A percentile compares a stretch with the other conserved stretches of the same genome.
These are phyloP conservation scores for Argyrosomus japonicus DNA, from an alignment of 2,113 vertebrate species.

Conservation along the genomic window DNA sequence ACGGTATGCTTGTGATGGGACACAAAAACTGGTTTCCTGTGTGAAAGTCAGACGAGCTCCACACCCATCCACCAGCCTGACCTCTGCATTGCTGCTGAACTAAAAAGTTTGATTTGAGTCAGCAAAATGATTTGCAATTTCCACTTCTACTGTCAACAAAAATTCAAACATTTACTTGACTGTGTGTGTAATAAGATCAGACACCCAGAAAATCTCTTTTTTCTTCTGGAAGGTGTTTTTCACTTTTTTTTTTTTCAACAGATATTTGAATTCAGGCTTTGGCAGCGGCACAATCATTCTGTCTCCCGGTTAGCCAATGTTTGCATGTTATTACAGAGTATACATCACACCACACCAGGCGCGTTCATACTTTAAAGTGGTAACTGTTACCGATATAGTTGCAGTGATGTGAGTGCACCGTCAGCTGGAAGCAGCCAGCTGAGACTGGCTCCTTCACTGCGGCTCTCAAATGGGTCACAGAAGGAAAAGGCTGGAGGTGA, in stretches of 20 bases:
- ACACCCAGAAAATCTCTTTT: not conserved
- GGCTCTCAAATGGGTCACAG: slow-evolving; percentile 48
- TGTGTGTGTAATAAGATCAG: not conserved
- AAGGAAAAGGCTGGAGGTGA: slow-evolving; percentile 38
- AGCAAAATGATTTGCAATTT: not conserved
- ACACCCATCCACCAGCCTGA: not conserved
- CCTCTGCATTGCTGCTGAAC: not conserved
- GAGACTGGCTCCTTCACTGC: slow-evolving; percentile 21
- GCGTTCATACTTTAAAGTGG: slow-evolving; percentile 27
- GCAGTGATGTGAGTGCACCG: slow-evolving; percentile 33
- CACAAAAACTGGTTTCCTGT: not conserved
- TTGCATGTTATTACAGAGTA: slow-evolving; percentile 49
- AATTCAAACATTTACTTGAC: not conserved
- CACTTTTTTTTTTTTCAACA: not conserved
- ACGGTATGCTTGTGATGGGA: not conserved
- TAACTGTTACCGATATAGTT: slow-evolving; percentile 34
- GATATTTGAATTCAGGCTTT: not conserved
- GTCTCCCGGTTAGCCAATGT: slow-evolving; percentile 5
- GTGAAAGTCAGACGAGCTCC: not conserved
- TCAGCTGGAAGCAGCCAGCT: slow-evolving; percentile 52
- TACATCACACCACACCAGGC: slow-evolving; percentile 39
- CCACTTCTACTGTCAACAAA: not conserved
- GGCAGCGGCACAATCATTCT: not conserved
- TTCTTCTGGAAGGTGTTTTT: not conserved
- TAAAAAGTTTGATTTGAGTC: not conserved